A percentile compares a stretch with the other conserved stretches of the same genome.
Conservation (phyloP, 2,888 invertebrate species). For the Endomychus coccineus region DNA sequence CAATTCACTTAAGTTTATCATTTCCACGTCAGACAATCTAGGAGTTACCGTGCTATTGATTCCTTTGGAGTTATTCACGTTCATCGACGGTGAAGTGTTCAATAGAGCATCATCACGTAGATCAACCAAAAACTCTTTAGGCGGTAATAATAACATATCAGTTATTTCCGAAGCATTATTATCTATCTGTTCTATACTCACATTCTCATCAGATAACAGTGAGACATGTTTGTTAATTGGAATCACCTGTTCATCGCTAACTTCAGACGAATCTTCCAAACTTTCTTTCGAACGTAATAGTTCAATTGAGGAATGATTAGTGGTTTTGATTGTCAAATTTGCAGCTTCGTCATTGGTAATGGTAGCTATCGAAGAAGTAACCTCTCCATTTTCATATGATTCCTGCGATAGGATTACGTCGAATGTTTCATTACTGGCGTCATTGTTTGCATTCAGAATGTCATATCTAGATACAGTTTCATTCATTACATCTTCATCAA, state of each 20-base stretch:
- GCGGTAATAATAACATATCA: slow-evolving; percentile 29
- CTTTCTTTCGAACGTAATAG: slow-evolving; percentile 26
- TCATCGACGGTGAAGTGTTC: neutral
- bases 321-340: slow-evolving; percentile 2
- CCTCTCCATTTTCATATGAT: too few species aligned
- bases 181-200: slow-evolving; percentile 30
- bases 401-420: too few species aligned
- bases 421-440: too few species aligned
- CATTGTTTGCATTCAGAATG: too few species aligned
- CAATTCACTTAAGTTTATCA: slow-evolving; percentile 26
- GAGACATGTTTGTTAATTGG: slow-evolving; percentile 25
- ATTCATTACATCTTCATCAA: too few species aligned
- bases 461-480: too few species aligned
- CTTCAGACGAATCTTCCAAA: slow-evolving; percentile 27
- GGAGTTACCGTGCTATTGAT: slow-evolving; percentile 26
- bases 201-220: slow-evolving; percentile 33
- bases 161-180: slow-evolving; percentile 27
- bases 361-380: too few species aligned
- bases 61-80: slow-evolving; percentile 26
- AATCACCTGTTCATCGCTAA: slow-evolving; percentile 36
- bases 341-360: slow-evolving; percentile 8
- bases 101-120: slow-evolving; percentile 8
- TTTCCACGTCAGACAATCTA: slow-evolving; percentile 29
- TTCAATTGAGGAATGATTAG: slow-evolving; percentile 7
- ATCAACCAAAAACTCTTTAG: slow-evolving; percentile 7